These are phyloP conservation scores for Lytechinus variegatus DNA, from an alignment of 35 echinoderm and acorn worm species.

Conservation along the genomic window DNA sequence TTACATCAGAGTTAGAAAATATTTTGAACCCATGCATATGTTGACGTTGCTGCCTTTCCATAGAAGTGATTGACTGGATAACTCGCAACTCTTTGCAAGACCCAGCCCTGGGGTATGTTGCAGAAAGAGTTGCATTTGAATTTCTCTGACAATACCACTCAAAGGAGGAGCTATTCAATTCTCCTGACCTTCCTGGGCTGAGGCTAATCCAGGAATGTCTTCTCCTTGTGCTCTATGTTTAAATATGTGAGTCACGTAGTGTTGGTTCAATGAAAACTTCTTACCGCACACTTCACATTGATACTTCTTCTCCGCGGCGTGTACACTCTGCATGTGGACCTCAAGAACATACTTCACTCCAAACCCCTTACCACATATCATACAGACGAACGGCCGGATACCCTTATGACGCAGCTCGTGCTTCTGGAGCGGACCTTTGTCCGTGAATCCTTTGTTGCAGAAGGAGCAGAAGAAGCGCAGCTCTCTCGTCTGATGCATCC, in stretches of 20 bases:
- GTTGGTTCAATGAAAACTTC: slow-evolving; percentile 33
- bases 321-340: slow-evolving; percentile 33
- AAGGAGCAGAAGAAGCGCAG: slow-evolving; percentile 42
- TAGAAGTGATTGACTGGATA: too few species aligned
- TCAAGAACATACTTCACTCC: slow-evolving; percentile 25
- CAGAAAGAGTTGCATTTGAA: too few species aligned
- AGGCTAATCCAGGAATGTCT: not conserved
- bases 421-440: slow-evolving; percentile 38
- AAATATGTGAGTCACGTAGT: slow-evolving; percentile 25
- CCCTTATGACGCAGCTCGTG: slow-evolving; percentile 62
- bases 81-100: too few species aligned
- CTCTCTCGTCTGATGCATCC: not conserved
- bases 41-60: too few species aligned
- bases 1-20: too few species aligned
- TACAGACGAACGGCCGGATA: slow-evolving; percentile 46
- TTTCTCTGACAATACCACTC: too few species aligned
- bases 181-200: not conserved
- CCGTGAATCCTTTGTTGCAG: slow-evolving; percentile 50
- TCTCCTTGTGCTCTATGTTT: slow-evolving; percentile 24
- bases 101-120: too few species aligned
- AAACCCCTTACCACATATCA: slow-evolving; percentile 49
- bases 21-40: too few species aligned
- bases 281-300: slow-evolving; percentile 49
- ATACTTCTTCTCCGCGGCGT: slow-evolving; percentile 44
- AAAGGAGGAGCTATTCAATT: not conserved